Evolutionary conservation across 2,888 invertebrate genomes (phyloP).

Genomic region (Tachina lurida): DNA sequence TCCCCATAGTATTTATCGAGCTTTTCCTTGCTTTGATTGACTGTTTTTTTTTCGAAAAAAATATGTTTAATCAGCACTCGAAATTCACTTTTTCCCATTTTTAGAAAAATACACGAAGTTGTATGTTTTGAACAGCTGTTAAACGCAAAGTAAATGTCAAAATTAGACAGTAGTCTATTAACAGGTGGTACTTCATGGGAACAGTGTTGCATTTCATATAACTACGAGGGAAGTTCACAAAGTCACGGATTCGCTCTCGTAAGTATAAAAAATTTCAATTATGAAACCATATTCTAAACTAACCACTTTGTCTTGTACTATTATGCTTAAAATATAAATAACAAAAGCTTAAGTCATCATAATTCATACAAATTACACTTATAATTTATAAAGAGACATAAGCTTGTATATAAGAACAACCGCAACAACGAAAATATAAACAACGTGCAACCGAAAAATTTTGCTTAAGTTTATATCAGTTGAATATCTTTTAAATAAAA

Average conservation of each 20-base stretch:
- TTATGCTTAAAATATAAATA: slow-evolving; percentile 49
- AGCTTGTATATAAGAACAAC: neutral
- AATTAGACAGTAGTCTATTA: too few species aligned
- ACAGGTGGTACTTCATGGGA: too few species aligned
- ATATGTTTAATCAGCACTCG: too few species aligned
- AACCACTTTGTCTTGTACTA: slow-evolving; percentile 45
- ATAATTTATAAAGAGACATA: slow-evolving; percentile 16
- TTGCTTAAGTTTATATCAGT: slow-evolving; percentile 26
- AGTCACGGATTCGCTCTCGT: neutral
- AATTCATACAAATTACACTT: slow-evolving; percentile 59
- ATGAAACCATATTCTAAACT: neutral
- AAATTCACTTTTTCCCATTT: too few species aligned
- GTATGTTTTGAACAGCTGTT: too few species aligned
- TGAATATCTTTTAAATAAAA: slow-evolving; percentile 8
- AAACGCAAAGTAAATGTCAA: too few species aligned
- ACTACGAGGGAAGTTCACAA: too few species aligned
- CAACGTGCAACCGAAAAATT: neutral
- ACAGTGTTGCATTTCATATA: too few species aligned
- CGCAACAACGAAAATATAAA: neutral
- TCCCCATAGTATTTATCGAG: too few species aligned
- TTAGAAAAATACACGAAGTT: too few species aligned
- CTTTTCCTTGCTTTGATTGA: too few species aligned
- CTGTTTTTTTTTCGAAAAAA: too few species aligned
- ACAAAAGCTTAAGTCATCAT: slow-evolving; percentile 60
- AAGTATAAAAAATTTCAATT: neutral